A percentile compares a stretch with the other conserved stretches of the same genome.
phyloP scores from a whole-genome alignment of 2,888 invertebrate genomes.

The Anaspis maculata region DNA sequence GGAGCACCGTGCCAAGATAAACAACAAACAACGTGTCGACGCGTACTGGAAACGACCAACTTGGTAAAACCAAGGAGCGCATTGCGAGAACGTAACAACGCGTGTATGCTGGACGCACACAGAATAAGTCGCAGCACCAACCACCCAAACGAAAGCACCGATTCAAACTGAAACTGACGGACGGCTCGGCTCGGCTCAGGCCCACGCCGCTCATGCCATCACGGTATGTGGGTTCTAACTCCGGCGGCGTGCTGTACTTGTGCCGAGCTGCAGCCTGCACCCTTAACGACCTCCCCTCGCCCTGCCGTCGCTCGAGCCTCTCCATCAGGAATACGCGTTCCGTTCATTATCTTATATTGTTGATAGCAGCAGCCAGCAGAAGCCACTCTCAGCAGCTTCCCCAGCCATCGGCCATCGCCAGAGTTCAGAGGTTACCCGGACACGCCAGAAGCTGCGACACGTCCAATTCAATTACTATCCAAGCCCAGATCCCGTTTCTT shows the following conservation, averaged over 20 bases:
- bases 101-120: conserved; percentile 2
- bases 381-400: too few species aligned
- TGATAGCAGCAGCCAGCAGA: conserved; percentile 16
- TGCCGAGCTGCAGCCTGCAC: conserved; percentile 13
- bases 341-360: conserved; percentile 27
- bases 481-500: conserved; percentile 5
- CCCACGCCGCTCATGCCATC: conserved; percentile 7
- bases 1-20: conserved; percentile 5
- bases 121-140: conserved; percentile 7
- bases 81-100: too few species aligned
- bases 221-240: too few species aligned
- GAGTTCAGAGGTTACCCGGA: conserved; percentile 12
- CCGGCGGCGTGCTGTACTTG: conserved; percentile 6
- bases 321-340: conserved; percentile 14
- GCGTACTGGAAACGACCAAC: conserved; percentile 6
- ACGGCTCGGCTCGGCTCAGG: conserved; percentile 3
- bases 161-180: conserved; percentile 9
- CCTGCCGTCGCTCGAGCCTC: conserved; percentile 5
- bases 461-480: conserved; percentile 7
- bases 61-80: conserved; percentile 11
- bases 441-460: conserved; percentile 11
- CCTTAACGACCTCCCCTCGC: conserved; percentile 5
- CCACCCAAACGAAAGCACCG: conserved; percentile 5
- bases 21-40: conserved; percentile 7
- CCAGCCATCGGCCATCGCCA: too few species aligned